Evolutionary conservation across 2,113 vertebrate genomes (phyloP).

Genomic region (Globicephala melas): DNA sequence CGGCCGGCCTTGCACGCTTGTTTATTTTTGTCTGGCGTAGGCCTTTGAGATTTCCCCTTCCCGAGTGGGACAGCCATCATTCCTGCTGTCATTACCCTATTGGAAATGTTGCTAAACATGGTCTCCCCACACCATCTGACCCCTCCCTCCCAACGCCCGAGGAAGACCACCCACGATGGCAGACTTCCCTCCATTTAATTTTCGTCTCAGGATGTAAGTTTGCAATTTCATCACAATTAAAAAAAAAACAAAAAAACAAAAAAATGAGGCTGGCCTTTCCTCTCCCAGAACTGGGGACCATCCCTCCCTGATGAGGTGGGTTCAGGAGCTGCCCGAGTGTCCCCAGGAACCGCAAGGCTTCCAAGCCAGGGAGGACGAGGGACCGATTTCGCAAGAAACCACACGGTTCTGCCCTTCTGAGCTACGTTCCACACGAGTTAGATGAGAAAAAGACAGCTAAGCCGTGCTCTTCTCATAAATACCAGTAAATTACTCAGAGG

Average conservation of each 20-base stretch:
- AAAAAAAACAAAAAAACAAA: not conserved
- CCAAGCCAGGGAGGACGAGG: not conserved
- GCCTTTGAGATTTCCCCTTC: slow-evolving; percentile 50
- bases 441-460: not conserved
- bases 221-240: slow-evolving; percentile 39
- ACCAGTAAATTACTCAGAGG: not conserved
- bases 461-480: not conserved
- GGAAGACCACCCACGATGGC: not conserved
- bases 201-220: slow-evolving; percentile 44
- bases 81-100: slow-evolving; percentile 54
- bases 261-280: not conserved
- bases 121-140: not conserved
- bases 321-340: not conserved
- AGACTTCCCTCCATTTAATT: slow-evolving; percentile 16
- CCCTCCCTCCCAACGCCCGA: not conserved
- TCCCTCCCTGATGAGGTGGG: fast-evolving
- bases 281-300: not conserved
- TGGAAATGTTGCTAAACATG: slow-evolving; percentile 40
- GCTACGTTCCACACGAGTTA: not conserved
- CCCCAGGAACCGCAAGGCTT: not conserved
- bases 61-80: slow-evolving; percentile 50
- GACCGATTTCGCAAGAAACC: not conserved
- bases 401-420: not conserved
- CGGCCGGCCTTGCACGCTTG: slow-evolving; percentile 12
- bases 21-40: slow-evolving; percentile 58